Evolutionary conservation across 2,888 invertebrate genomes (phyloP).

Genomic region (Ormyrus pomaceus): DNA sequence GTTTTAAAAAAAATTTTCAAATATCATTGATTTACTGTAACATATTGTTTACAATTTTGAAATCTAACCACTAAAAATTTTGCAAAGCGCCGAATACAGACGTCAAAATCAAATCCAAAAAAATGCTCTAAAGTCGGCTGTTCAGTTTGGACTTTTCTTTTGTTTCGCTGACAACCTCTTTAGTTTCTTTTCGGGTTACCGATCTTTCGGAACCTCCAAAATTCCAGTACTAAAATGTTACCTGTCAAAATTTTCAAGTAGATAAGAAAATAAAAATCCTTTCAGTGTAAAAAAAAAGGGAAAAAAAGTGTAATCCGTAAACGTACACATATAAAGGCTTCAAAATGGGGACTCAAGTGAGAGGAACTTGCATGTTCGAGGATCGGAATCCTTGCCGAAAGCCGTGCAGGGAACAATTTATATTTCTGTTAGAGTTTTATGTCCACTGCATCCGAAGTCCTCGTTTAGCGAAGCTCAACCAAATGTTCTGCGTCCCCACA

Average conservation of each 20-base stretch:
- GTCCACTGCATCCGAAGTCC: conserved; percentile 76
- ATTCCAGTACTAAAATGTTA: conserved; percentile 17
- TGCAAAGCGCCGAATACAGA: conserved; percentile 10
- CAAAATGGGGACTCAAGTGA: not conserved
- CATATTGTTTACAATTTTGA: not conserved
- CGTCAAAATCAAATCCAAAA: not conserved
- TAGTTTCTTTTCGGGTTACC: conserved; percentile 25
- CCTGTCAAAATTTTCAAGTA: not conserved
- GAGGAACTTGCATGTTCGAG: not conserved
- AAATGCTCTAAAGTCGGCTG: conserved; percentile 13
- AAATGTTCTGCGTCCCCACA: conserved; percentile 74
- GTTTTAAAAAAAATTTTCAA: conserved; percentile 22
- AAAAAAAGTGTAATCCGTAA: not conserved
- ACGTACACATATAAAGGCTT: no score
- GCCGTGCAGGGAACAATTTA: conserved; percentile 63
- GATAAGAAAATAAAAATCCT: conserved; percentile 9
- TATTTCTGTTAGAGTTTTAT: conserved; percentile 81
- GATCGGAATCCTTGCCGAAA: not conserved
- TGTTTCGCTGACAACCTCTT: conserved; percentile 13
- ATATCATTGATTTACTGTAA: not conserved
- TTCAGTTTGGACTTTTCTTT: not conserved
- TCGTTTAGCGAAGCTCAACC: conserved; percentile 67
- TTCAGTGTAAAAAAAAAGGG: conserved; percentile 1
- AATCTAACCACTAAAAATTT: conserved; percentile 34
- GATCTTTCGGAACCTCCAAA: not conserved